Evolutionary conservation across 1,140 invertebrate species (phyloP).

Genomic region (Drosophila aff.): DNA sequence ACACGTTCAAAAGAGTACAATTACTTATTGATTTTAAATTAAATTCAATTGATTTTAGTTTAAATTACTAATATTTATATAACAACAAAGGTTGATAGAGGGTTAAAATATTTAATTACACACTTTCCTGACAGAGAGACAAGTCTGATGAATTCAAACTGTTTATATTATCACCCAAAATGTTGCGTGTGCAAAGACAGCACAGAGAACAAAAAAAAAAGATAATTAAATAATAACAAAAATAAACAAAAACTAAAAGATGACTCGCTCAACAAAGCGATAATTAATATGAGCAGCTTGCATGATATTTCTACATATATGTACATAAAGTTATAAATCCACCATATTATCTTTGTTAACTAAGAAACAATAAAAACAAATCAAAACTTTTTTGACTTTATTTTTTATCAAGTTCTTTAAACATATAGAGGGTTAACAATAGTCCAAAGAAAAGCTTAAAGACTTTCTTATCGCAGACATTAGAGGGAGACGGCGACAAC

Average conservation of each 20-base stretch:
- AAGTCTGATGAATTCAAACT: neutral
- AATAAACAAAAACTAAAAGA: constrained; percentile 6
- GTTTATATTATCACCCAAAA: constrained; percentile 3
- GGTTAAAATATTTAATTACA: neutral
- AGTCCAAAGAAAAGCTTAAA: neutral
- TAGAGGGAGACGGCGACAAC: neutral
- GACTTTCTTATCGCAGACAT: constrained; percentile 1
- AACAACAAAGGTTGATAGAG: neutral
- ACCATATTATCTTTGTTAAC: neutral
- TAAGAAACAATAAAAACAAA: neutral
- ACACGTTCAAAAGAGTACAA: too few species aligned
- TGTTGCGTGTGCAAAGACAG: neutral
- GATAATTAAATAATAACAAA: constrained; percentile 1
- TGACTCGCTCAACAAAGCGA: neutral
- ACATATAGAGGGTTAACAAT: neutral
- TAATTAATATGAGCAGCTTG: constrained; percentile 2
- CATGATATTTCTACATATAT: neutral
- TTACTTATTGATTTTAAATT: too few species aligned
- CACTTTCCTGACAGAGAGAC: neutral
- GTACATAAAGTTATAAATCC: too few species aligned
- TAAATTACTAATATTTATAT: too few species aligned
- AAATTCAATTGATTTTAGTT: too few species aligned
- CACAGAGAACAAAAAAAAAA: neutral
- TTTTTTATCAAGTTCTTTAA: neutral
- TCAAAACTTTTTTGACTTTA: neutral